Evolutionary conservation across 2,113 vertebrate species (phyloP).

Genomic region (Falcunculus frontatus): DNA sequence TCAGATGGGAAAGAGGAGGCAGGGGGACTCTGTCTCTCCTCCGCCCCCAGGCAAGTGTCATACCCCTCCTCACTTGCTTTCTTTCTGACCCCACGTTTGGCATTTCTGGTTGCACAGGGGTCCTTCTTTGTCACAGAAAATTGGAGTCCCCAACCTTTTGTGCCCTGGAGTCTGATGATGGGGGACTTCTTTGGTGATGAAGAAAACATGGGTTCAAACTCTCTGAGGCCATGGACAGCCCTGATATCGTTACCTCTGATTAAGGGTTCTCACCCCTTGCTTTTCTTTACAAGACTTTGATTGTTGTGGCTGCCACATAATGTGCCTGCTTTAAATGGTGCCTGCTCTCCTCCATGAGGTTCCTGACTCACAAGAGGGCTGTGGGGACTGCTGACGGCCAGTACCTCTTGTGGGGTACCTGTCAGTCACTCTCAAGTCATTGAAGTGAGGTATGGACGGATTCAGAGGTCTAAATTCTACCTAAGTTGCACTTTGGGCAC

Average conservation of each 20-base stretch:
- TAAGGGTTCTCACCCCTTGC: background rate
- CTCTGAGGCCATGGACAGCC: background rate
- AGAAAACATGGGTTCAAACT: background rate
- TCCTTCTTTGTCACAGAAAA: background rate
- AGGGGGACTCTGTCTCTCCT: background rate
- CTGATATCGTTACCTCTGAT: background rate
- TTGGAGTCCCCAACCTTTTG: background rate
- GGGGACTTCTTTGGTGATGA: background rate
- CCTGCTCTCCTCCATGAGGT: background rate
- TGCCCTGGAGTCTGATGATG: background rate
- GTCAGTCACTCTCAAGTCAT: background rate
- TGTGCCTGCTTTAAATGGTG: background rate
- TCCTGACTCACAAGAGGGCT: background rate
- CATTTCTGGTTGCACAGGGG: background rate
- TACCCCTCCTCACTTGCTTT: background rate
- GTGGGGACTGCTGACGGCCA: background rate
- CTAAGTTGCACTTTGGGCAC: background rate
- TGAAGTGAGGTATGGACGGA: background rate
- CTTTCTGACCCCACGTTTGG: background rate
- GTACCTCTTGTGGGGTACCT: rapidly evolving
- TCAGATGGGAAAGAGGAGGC: background rate
- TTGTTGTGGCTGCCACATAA: background rate
- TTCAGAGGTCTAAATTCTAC: background rate
- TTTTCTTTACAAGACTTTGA: background rate
- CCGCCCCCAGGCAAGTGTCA: background rate